Base-by-base conservation (phyloP, 2,797 vertebrate genomes). In the Pagetopsis macropterus region DNA sequence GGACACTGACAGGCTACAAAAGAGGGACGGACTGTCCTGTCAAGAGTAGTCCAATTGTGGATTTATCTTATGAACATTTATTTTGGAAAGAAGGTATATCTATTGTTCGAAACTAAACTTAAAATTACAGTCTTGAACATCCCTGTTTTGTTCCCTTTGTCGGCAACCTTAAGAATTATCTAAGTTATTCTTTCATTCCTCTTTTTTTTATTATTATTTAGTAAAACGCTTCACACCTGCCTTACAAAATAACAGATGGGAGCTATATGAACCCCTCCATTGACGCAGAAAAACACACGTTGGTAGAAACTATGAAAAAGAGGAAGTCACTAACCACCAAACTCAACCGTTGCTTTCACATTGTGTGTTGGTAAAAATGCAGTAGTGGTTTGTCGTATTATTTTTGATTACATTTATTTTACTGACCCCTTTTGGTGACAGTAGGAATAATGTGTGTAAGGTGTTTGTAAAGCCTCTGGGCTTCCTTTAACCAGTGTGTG, bases 341-440 rank as follows among this genome's bases (percentile, higher is more conserved):
- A 23, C 16, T 45, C 66, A 67, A 46, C 50, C 62, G 65, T 0
- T 54, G 31, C 21, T 60, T 78, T 49, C 60, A 65, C 21, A 19
- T 9, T 19, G 37, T 52, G 16, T 37, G 3, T 37, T 11, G 5
- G 3, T 44, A 1, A 15, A 15, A 11, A 19, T 51, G 27, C 21
- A 43, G 16, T 3, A 45, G 5, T 27, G 14, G 10, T 11, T 57
- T 13, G 5, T 21, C 37, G 16, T 37, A 37, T 13, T 16, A 43
- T 37, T 60, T 60, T 31, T 6, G 10, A 51, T 57, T 52, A 43
- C 8, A 16, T 1, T 15, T 49, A 17, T 16, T 5, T 9, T 70
- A 5, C 43, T 76, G 48, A 59, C 59, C 21, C 16, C 76, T 83
- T 44, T 27, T 50, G 66, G 62, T 37, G 5, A n/a, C 44, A 63